Evolutionary conservation across 2,797 vertebrate genomes (phyloP).

Genomic region (Benthosema pterotum): DNA sequence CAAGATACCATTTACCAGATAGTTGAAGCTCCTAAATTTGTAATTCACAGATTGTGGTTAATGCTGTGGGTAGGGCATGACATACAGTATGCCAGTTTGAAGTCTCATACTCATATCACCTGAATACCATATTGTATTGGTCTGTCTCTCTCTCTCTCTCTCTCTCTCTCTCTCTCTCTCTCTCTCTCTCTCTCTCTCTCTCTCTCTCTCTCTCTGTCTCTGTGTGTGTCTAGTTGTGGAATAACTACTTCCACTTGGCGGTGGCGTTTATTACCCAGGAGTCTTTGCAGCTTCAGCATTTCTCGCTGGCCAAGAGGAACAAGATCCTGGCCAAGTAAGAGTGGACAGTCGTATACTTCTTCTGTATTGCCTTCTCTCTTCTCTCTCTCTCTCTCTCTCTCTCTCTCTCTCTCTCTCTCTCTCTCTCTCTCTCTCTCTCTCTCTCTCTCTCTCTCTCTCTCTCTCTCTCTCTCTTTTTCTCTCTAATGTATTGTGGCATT

Average conservation of each 20-base stretch:
- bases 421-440: constrained; percentile 35
- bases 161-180: not conserved
- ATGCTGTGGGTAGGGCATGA: too few species aligned
- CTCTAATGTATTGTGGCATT: constrained; percentile 49
- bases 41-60: too few species aligned
- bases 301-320: constrained; percentile 93
- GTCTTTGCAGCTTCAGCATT: constrained; percentile 95
- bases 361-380: constrained; percentile 21
- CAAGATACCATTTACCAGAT: too few species aligned
- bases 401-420: constrained; percentile 39
- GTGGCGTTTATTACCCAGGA: constrained; percentile 99
- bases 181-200: constrained; percentile 2
- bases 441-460: constrained; percentile 46
- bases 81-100: too few species aligned
- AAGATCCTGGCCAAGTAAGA: constrained; percentile 96
- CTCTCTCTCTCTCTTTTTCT: constrained; percentile 27
- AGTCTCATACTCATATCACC: not conserved
- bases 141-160: not conserved
- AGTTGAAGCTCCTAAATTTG: too few species aligned
- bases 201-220: constrained; percentile 1
- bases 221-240: constrained; percentile 87
- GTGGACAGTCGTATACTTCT: constrained; percentile 37
- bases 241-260: constrained; percentile 99
- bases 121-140: not conserved
- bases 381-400: too few species aligned